Conservation (phyloP, 2,113 vertebrate species). For the Anarrhichthys ocellatus region DNA sequence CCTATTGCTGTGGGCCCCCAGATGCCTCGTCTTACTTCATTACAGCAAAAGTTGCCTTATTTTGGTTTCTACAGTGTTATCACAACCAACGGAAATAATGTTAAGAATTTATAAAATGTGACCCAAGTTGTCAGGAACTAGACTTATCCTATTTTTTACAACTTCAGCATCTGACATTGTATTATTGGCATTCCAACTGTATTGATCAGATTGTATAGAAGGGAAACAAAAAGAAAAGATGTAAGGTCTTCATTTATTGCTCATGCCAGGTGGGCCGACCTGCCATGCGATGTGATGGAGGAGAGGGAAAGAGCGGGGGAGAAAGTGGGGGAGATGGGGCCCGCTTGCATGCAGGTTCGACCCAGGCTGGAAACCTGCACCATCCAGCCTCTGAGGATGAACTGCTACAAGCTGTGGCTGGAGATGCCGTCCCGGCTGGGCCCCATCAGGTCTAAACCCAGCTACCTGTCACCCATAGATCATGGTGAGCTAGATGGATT, state of each 20-base stretch:
- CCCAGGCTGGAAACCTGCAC: constrained; percentile 77
- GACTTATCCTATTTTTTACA: neutral
- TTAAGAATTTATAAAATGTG: neutral
- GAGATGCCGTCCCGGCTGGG: constrained; percentile 83
- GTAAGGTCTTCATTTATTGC: neutral
- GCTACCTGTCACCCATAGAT: constrained; percentile 88
- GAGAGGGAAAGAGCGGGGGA: constrained; percentile 72
- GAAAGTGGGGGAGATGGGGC: constrained; percentile 76
- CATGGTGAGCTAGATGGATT: constrained; percentile 83
- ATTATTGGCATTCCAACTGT: neutral
- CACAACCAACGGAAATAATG: neutral
- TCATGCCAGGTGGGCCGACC: constrained; percentile 63
- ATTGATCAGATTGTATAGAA: neutral
- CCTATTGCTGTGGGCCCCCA: too few relatives aligned
- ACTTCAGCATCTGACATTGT: neutral
- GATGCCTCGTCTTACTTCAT: neutral
- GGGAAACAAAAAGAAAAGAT: neutral
- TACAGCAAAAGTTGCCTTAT: neutral
- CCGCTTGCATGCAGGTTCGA: constrained; percentile 65
- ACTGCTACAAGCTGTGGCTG: constrained; percentile 93
- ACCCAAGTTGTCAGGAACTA: neutral
- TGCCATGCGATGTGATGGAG: constrained; percentile 85
- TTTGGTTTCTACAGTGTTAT: neutral
- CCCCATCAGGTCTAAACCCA: constrained; percentile 85
- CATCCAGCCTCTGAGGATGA: constrained; percentile 87